Base-by-base conservation (phyloP, 2,797 vertebrate genomes). In the Scolopax bukidnonensis region DNA sequence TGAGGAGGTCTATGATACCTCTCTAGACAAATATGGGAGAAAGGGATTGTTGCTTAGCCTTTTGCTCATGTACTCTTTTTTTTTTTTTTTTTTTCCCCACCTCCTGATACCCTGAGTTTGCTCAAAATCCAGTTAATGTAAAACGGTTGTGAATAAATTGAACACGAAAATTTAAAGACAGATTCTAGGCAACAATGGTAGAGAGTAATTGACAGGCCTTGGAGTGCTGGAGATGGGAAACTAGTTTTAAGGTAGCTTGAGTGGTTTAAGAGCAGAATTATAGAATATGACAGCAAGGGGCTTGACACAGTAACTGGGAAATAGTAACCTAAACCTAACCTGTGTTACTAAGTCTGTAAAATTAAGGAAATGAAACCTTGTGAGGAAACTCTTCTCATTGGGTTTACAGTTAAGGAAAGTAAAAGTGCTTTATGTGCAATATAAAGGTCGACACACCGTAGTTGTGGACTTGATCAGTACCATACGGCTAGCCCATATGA, bases 361-460 rank as follows among this genome's bases (percentile, higher is more conserved):
- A 48, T 56, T 5, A 83, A 77, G 61, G 33, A 75, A 74, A n/a
- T 27, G 4, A 65, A 65, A 27, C 56, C 32, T 67, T 41, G 7
- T 38, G 60, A 60, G 32, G 32, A 77, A 80, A 38, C 25, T 87
- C 3, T 51, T 89, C 13, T 56, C 0, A 0, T 67, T 73, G 74
- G 28, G 8, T 64, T 77, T 80, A 27, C 20, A 64, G 7, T 64
- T 74, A 69, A 13, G 73, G 20, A 27, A 80, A 47, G 41, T 41
- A 53, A 20, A 50, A 63, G n/a, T 83, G 25, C 40, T 87, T 48
- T 77, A 12, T 56, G 1, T 54, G 41, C 30, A 15, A 18, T 75
- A 1, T 23, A 16, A 9, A 53, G 33, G 16, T 40, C 2, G 1
- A 56, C 3, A 5, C 70, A 27, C 41, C 1, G 0, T 40, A 38